These are phyloP conservation scores for Camptogramma bilineatum DNA, from an alignment of 2,888 invertebrate genomes.

Conservation along the genomic window DNA sequence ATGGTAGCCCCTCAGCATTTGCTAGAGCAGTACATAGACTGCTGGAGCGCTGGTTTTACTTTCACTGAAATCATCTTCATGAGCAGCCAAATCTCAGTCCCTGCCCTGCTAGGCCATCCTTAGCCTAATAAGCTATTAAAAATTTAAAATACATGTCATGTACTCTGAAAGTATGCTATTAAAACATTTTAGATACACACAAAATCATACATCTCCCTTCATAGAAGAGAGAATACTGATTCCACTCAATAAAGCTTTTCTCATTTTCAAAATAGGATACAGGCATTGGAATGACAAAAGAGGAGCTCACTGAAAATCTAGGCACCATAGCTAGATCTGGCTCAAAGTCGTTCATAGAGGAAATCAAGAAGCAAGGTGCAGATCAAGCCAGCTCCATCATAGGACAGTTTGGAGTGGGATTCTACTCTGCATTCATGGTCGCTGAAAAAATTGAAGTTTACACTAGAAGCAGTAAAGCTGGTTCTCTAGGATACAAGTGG, in stretches of 20 bases:
- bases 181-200: no score
- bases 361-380: conserved; percentile 89
- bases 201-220: no score
- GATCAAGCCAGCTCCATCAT: conserved; percentile 91
- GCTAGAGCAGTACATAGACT: no score
- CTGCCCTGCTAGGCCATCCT: no score
- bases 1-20: no score
- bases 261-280: conserved; percentile 87
- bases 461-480: conserved; percentile 89
- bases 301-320: conserved; percentile 95
- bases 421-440: conserved; percentile 99
- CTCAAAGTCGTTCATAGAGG: conserved; percentile 96
- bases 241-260: neutral
- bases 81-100: no score
- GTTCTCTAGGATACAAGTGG: conserved; percentile 93
- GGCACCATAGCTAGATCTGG: conserved; percentile 99
- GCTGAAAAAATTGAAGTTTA: conserved; percentile 97
- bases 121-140: no score
- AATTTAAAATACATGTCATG: no score
- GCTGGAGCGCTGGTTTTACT: no score
- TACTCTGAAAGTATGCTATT: no score
- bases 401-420: conserved; percentile 99
- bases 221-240: no score
- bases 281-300: conserved; percentile 97
- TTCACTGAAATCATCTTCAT: no score